phyloP scores from a whole-genome alignment of 2,113 vertebrate genomes.

The Malaclemys terrapin region DNA sequence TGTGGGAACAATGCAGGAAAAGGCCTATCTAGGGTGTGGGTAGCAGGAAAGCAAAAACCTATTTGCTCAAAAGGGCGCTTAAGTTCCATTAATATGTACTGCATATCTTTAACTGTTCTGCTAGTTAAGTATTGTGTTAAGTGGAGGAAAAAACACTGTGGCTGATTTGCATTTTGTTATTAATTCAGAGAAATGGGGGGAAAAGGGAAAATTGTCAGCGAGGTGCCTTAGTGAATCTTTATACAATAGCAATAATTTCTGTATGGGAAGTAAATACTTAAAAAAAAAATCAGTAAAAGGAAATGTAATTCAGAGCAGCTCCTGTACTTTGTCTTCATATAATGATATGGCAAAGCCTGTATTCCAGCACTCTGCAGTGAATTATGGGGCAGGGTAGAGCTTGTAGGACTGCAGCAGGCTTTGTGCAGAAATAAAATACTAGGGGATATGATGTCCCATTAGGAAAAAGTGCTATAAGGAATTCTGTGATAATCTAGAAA shows the following conservation, averaged over 20 bases:
- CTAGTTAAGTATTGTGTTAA: slow-evolving; percentile 50
- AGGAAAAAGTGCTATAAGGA: slow-evolving; percentile 78
- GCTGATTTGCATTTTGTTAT: slow-evolving; percentile 70
- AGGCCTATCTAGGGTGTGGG: background rate
- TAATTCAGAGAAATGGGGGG: slow-evolving; percentile 48
- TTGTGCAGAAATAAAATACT: slow-evolving; percentile 35
- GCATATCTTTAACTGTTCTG: slow-evolving; percentile 50
- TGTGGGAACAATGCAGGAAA: background rate
- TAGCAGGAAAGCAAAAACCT: slow-evolving; percentile 39
- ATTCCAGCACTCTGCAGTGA: slow-evolving; percentile 54
- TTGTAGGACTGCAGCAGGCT: slow-evolving; percentile 48
- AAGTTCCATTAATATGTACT: slow-evolving; percentile 49
- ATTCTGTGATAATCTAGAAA: slow-evolving; percentile 76
- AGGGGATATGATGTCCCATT: slow-evolving; percentile 71
- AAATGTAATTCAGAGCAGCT: slow-evolving; percentile 49
- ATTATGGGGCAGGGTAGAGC: slow-evolving; percentile 62
- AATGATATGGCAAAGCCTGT: slow-evolving; percentile 50
- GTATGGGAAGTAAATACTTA: slow-evolving; percentile 57
- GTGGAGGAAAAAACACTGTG: background rate
- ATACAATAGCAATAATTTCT: slow-evolving; percentile 57
- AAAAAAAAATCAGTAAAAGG: slow-evolving; percentile 50
- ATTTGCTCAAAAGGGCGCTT: slow-evolving; percentile 43
- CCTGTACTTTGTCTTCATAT: slow-evolving; percentile 53
- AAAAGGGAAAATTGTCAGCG: slow-evolving; percentile 40
- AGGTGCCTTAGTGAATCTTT: slow-evolving; percentile 26